Conservation (phyloP, 2,888 invertebrate genomes). For the Fragum sueziense region DNA sequence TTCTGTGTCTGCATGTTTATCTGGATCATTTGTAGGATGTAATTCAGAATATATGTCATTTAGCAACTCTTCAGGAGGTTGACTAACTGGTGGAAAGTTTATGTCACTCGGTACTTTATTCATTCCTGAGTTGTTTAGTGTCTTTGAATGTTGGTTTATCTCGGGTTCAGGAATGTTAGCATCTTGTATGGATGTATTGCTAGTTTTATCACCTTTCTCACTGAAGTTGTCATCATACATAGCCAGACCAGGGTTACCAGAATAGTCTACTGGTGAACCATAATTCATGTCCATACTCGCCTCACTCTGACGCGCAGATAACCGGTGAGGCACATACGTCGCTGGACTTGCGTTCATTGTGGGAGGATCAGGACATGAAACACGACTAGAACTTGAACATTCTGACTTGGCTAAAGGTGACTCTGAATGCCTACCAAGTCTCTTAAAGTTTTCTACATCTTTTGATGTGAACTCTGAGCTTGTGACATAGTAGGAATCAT, state of each 20-base stretch:
- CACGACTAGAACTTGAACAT: constrained; percentile 71
- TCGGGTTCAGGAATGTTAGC: not conserved
- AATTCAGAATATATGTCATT: constrained; percentile 30
- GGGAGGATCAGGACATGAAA: constrained; percentile 73
- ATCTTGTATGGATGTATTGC: not conserved
- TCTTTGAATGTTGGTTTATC: not conserved
- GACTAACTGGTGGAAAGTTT: constrained; percentile 23
- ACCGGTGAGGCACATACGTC: constrained; percentile 45
- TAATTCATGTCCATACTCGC: not conserved
- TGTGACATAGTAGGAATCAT: constrained; percentile 47
- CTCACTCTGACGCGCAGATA: constrained; percentile 6
- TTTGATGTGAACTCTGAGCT: constrained; percentile 65
- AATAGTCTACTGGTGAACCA: not conserved
- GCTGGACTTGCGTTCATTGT: constrained; percentile 62
- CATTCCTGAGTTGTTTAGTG: not conserved
- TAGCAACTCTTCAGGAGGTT: constrained; percentile 25
- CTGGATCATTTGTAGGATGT: not conserved
- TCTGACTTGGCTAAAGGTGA: constrained; percentile 58
- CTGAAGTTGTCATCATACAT: constrained; percentile 10
- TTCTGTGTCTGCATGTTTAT: not conserved
- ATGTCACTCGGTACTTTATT: not conserved
- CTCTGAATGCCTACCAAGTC: constrained; percentile 25
- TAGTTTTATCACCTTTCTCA: not conserved
- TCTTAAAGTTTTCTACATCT: constrained; percentile 70
- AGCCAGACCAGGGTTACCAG: constrained; percentile 9